Percentiles rank a stretch among this genome's conserved stretches.
phyloP scores from a whole-genome alignment of 2,888 invertebrate species.

The Syrista parreyssii region DNA sequence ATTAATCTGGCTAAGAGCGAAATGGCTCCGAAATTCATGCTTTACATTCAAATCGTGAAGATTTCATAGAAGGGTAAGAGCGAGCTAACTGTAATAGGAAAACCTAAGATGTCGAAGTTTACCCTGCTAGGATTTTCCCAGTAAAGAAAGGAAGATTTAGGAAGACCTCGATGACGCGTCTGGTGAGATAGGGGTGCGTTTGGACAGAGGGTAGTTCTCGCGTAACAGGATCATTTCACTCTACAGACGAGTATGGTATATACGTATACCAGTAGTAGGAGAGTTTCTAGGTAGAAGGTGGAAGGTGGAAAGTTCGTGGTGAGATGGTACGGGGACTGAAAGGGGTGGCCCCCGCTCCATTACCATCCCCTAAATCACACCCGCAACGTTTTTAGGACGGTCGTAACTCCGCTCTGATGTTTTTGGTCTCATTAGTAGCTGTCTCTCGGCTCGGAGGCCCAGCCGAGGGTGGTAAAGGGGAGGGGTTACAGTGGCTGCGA shows the following conservation, averaged over 20 bases:
- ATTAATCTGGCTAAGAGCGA: neutral
- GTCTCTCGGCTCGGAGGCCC: constrained; percentile 46
- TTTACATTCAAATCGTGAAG: neutral
- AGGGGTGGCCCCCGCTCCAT: constrained; percentile 43
- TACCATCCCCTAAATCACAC: constrained; percentile 60
- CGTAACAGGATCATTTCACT: neutral
- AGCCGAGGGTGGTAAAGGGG: constrained; percentile 14
- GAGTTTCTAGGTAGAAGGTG: neutral
- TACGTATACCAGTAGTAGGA: neutral
- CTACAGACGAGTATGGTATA: neutral
- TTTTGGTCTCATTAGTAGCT: constrained; percentile 61
- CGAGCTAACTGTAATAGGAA: neutral
- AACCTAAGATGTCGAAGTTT: neutral
- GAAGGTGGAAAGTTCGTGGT: constrained; percentile 1
- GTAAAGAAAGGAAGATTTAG: neutral
- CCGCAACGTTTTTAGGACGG: constrained; percentile 58
- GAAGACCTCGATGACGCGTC: neutral
- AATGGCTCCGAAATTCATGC: neutral
- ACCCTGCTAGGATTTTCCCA: neutral
- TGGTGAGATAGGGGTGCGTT: neutral
- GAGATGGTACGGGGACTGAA: neutral
- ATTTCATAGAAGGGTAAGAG: neutral
- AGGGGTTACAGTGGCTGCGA: constrained; percentile 53
- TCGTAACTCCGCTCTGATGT: constrained; percentile 54
- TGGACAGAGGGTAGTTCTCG: neutral